Evolutionary conservation across 2,797 vertebrate species (phyloP).

Genomic region (Lepidocolaptes lacrymiger): DNA sequence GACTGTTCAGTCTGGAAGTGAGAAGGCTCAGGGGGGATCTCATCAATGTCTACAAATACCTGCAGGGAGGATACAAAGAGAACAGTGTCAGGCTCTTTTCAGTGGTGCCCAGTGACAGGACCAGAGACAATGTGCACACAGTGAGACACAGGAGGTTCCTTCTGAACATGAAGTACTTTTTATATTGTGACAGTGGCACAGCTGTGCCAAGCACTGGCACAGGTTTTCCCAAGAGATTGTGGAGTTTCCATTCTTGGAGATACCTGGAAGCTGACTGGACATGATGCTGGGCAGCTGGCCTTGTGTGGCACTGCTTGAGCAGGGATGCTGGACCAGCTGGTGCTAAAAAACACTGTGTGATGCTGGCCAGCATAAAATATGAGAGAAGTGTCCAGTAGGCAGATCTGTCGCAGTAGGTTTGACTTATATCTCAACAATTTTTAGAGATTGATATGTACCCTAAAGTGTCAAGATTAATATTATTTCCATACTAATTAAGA

Average conservation of each 20-base stretch:
- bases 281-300: neutral
- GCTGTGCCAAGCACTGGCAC: neutral
- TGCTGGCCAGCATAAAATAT: neutral
- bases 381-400: neutral
- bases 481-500: neutral
- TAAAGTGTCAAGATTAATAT: neutral
- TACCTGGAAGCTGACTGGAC: neutral
- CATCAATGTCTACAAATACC: neutral
- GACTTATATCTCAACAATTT: neutral
- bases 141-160: neutral
- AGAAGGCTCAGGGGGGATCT: neutral
- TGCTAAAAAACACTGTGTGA: neutral
- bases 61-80: neutral
- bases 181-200: neutral
- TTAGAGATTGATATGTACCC: neutral
- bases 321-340: neutral
- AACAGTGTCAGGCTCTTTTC: neutral
- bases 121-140: accelerated
- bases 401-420: neutral
- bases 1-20: neutral
- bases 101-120: neutral
- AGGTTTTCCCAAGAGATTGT: neutral
- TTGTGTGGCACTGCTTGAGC: neutral
- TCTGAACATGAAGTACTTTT: neutral
- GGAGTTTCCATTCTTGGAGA: neutral